Conservation (phyloP, 2,113 vertebrate genomes). For the Rhombomys opimus region DNA sequence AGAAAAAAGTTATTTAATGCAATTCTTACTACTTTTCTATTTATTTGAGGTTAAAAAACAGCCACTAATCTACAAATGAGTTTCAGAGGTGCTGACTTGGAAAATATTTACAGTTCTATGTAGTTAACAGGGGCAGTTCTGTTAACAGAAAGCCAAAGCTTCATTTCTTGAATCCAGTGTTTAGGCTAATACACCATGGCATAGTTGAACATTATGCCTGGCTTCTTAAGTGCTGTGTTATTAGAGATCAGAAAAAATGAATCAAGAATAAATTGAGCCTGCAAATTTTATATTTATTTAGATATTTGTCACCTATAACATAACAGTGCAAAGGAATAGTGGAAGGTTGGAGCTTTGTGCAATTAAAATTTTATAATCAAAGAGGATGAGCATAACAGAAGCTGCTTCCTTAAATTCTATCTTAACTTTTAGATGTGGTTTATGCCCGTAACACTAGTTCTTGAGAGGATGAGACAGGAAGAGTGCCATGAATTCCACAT, state of each 20-base stretch:
- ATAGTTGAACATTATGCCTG: constrained; percentile 8
- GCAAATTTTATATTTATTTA: constrained; percentile 34
- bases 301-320: constrained; percentile 17
- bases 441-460: not conserved
- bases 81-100: not conserved
- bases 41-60: not conserved
- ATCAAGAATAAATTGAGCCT: not conserved
- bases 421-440: not conserved
- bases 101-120: not conserved
- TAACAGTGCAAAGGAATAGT: not conserved
- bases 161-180: not conserved
- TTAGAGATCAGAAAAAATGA: constrained; percentile 18
- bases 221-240: not conserved
- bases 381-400: not conserved
- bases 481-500: not conserved
- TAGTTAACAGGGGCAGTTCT: constrained; percentile 2
- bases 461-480: not conserved
- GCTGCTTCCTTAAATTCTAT: not conserved
- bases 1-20: not conserved
- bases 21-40: not conserved
- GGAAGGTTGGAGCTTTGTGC: not conserved
- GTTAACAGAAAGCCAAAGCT: not conserved
- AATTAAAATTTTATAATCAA: constrained; percentile 36
- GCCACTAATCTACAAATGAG: not conserved
- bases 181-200: not conserved